Evolutionary conservation across 2,113 vertebrate genomes (phyloP).

Genomic region (Plestiodon gilberti): DNA sequence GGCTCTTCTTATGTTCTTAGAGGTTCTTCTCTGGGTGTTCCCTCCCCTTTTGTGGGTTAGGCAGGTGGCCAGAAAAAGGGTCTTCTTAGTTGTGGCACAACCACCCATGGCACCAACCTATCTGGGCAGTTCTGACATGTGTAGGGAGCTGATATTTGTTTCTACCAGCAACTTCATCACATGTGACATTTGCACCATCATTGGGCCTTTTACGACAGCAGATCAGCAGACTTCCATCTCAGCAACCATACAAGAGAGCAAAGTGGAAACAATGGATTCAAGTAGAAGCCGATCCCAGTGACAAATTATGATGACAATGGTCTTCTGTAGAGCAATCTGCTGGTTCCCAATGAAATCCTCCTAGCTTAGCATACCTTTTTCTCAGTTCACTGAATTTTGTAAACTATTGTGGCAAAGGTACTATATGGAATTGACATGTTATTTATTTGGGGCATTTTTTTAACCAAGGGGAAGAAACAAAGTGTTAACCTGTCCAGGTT

Average conservation of each 20-base stretch:
- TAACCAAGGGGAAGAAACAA: background rate
- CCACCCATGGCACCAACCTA: too few relatives aligned
- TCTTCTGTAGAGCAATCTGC: background rate
- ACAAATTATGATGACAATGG: background rate
- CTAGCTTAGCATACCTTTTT: background rate
- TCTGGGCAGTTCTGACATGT: too few relatives aligned
- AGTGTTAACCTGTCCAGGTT: background rate
- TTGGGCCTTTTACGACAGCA: too few relatives aligned
- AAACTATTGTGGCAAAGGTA: background rate
- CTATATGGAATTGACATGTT: background rate
- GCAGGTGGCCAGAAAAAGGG: too few relatives aligned
- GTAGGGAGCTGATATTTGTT: too few relatives aligned
- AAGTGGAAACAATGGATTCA: background rate
- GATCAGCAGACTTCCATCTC: background rate
- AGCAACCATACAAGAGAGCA: background rate
- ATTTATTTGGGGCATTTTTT: background rate
- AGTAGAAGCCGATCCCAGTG: background rate
- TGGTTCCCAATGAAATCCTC: background rate
- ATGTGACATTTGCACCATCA: too few relatives aligned
- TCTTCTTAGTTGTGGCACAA: too few relatives aligned
- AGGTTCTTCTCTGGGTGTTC: too few relatives aligned
- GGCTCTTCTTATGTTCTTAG: too few relatives aligned
- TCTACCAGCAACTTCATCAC: too few relatives aligned
- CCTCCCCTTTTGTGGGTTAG: too few relatives aligned
- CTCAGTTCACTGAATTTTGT: background rate